Percentiles rank a stretch among this genome's conserved stretches.
phyloP scores from a whole-genome alignment of 1,140 invertebrate genomes.

The Drosophila pseudoananassae region DNA sequence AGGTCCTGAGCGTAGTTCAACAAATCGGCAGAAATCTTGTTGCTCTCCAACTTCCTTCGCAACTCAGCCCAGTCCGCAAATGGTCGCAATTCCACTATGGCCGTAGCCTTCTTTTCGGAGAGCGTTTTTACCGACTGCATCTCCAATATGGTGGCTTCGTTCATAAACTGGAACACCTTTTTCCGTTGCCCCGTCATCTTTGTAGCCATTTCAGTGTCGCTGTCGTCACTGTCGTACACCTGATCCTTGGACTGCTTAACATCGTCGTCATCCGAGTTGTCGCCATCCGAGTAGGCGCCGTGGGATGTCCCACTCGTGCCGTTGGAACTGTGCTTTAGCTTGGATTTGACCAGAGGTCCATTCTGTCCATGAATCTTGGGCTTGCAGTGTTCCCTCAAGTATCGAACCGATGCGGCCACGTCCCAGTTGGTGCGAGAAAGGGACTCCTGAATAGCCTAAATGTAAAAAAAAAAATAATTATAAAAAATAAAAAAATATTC shows the following conservation, averaged over 20 bases:
- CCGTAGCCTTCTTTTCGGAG: constrained; percentile 90
- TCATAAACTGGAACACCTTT: constrained; percentile 91
- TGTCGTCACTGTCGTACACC: constrained; percentile 87
- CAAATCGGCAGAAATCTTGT: constrained; percentile 88
- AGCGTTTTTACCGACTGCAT: constrained; percentile 88
- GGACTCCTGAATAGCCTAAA: constrained; percentile 78
- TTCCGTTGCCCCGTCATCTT: constrained; percentile 88
- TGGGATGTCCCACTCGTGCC: constrained; percentile 65
- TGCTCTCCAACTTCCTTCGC: constrained; percentile 89
- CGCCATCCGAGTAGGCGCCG: constrained; percentile 63
- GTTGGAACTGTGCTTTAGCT: constrained; percentile 58
- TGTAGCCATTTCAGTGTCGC: constrained; percentile 89
- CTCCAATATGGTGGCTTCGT: constrained; percentile 88
- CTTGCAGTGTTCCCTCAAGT: constrained; percentile 67
- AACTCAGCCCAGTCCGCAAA: constrained; percentile 90
- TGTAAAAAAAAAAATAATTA: background rate
- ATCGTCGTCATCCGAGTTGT: constrained; percentile 71
- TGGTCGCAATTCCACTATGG: constrained; percentile 88
- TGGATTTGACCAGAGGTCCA: constrained; percentile 38
- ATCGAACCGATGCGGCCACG: constrained; percentile 63
- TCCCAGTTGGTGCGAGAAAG: constrained; percentile 75
- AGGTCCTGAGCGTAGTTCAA: constrained; percentile 90
- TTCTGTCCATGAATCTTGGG: constrained; percentile 46
- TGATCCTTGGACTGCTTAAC: constrained; percentile 69
- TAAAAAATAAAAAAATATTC: background rate